A percentile compares a stretch with the other conserved stretches of the same genome.
Evolutionary conservation across 2,888 invertebrate genomes (phyloP).

Genomic region (Volucella inanis): DNA sequence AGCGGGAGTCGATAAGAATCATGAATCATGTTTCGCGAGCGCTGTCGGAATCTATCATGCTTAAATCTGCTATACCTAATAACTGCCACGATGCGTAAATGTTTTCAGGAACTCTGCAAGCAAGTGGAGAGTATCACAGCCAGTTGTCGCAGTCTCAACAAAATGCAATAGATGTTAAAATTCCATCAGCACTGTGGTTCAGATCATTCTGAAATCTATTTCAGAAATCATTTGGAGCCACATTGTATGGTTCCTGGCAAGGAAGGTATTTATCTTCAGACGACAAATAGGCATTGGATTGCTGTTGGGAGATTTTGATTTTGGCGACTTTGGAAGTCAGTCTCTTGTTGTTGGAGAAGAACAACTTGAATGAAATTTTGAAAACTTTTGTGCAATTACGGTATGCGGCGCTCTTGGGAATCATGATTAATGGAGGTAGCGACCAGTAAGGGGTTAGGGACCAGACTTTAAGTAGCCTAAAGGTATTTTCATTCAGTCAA

Average conservation of each 20-base stretch:
- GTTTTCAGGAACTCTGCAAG: slow-evolving; percentile 86
- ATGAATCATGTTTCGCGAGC: slow-evolving; percentile 95
- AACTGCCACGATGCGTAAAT: slow-evolving; percentile 92
- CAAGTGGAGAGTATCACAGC: slow-evolving; percentile 87
- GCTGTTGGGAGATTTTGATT: slow-evolving; percentile 81
- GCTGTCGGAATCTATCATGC: slow-evolving; percentile 96
- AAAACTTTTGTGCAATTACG: slow-evolving; percentile 88
- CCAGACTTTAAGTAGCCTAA: slow-evolving; percentile 89
- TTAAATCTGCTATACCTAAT: slow-evolving; percentile 98
- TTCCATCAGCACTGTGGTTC: slow-evolving; percentile 85
- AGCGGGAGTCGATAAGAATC: slow-evolving; percentile 94
- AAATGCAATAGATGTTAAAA: slow-evolving; percentile 85
- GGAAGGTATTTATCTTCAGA: slow-evolving; percentile 92
- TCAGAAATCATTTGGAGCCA: slow-evolving; percentile 96
- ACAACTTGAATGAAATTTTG: slow-evolving; percentile 86
- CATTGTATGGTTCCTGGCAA: slow-evolving; percentile 90
- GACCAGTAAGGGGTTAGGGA: slow-evolving; percentile 88
- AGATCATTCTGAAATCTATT: slow-evolving; percentile 93
- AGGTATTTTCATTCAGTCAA: slow-evolving; percentile 90
- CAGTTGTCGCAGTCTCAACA: slow-evolving; percentile 86
- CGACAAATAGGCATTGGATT: slow-evolving; percentile 90
- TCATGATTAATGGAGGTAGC: slow-evolving; percentile 82
- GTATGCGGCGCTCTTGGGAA: slow-evolving; percentile 86
- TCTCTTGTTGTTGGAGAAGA: slow-evolving; percentile 87
- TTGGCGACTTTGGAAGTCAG: slow-evolving; percentile 82